Base-by-base conservation (phyloP, 2,797 vertebrate genomes). In the Pipistrellus pygmaeus region DNA sequence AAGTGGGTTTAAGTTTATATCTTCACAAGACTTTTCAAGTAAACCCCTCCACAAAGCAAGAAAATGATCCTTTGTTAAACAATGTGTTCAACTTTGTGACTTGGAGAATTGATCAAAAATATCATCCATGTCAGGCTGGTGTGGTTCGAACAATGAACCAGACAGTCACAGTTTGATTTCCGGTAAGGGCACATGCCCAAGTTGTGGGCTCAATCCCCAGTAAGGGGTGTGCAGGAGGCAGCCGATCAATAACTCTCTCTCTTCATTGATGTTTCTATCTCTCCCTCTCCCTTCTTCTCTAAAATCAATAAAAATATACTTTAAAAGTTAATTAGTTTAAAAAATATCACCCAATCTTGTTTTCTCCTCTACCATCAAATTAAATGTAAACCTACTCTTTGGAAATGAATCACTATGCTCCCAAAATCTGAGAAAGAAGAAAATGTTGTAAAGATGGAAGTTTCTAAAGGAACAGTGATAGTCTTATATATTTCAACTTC, bases 31-130 rank as follows among this genome's bases (percentile, higher is more conserved):
- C 12, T 62, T 76, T 78, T 91, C 11, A 72, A 68, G 84, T 75
- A 91, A 89, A 69, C 32, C 76, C 93, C 69, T 72, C 78, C 30
- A 48, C 18, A 88, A 87, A 72, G 76, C 92, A 86, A 66, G 38
- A 62, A 92, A 90, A 82, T 57, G 30, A 77, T 66, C 23, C n/a
- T 51, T 71, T 51, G 2, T 55, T 55, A 68, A 11, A 89, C 18
- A 60, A 14, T 88, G 46, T 66, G 4, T 77, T 91, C 41, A n/a
- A 78, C 51, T 85, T 62, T 60, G 14, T 66, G 12, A 71, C 66
- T 76, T 87, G 32, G 66, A 44, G 55, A 93, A 72, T 76, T n/a
- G 30, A 71, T 30, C 9, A 57, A 66, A 32, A 48, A 10, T 20
- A 27, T 71, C 32, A 87, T 30, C 13, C 60, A 62, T 30, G 12